Conservation (phyloP, 2,888 invertebrate genomes). For the Rhogogaster chlorosoma region DNA sequence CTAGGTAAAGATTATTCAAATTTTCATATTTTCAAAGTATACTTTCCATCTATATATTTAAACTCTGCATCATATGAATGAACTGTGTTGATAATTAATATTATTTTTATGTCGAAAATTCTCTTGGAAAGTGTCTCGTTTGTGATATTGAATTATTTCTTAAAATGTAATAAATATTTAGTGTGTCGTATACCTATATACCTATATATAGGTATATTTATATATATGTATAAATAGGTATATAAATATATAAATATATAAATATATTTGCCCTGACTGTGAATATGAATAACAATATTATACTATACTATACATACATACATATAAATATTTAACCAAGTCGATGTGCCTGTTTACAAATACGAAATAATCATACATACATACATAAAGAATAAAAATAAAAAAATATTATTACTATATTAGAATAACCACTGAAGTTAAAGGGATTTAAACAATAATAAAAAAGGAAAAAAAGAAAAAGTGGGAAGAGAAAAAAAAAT, state of each 20-base stretch:
- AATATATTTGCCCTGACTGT: slow-evolving; percentile 43
- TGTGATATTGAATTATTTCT: not conserved
- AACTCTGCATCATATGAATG: no score
- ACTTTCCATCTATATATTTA: not conserved
- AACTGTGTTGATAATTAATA: no score
- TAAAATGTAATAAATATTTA: not conserved
- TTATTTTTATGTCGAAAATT: not conserved
- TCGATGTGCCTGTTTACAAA: slow-evolving; percentile 75
- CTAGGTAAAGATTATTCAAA: not conserved
- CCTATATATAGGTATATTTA: slow-evolving; percentile 54
- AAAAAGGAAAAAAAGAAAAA: not conserved
- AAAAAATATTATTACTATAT: not conserved
- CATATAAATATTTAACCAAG: slow-evolving; percentile 71
- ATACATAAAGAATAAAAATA: slow-evolving; percentile 5
- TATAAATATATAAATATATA: not conserved
- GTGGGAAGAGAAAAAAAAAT: not conserved
- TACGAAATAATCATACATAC: slow-evolving; percentile 30
- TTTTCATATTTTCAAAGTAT: not conserved
- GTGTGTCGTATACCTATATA: slow-evolving; percentile 23
- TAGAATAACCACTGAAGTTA: slow-evolving; percentile 56
- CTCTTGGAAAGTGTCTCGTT: not conserved
- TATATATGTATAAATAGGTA: slow-evolving; percentile 53
- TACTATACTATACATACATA: slow-evolving; percentile 51
- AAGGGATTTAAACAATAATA: slow-evolving; percentile 51
- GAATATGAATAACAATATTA: slow-evolving; percentile 46